phyloP scores from a whole-genome alignment of 2,797 vertebrate species.

The Premnoplex brunnescens region DNA sequence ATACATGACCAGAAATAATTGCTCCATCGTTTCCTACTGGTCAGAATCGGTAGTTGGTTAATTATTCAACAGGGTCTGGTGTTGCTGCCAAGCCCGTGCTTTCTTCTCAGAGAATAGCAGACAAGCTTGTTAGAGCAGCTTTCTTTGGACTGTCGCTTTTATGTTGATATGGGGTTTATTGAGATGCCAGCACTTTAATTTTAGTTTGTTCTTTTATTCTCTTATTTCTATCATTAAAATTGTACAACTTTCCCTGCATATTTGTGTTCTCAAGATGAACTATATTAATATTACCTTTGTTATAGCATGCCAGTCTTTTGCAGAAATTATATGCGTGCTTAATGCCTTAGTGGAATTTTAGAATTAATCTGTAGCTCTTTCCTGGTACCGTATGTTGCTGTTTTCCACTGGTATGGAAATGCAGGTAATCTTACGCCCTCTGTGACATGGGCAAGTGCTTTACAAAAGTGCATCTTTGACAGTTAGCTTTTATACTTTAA shows the following conservation, averaged over 20 bases:
- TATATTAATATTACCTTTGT: not conserved
- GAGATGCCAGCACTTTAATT: constrained; percentile 13
- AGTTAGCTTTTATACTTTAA: constrained; percentile 55
- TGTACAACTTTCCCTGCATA: not conserved
- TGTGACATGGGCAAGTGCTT: constrained; percentile 22
- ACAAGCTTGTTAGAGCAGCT: constrained; percentile 56
- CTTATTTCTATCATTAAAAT: constrained; percentile 3
- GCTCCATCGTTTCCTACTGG: not conserved
- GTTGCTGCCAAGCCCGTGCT: constrained; percentile 32
- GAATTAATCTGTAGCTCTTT: constrained; percentile 22
- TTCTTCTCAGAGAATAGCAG: constrained; percentile 52
- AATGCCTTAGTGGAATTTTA: not conserved
- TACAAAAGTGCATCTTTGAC: constrained; percentile 59
- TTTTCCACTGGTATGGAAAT: constrained; percentile 51
- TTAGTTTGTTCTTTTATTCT: not conserved
- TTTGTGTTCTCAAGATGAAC: not conserved
- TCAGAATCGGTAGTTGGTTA: constrained; percentile 29
- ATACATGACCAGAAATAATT: constrained; percentile 21
- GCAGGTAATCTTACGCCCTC: constrained; percentile 9
- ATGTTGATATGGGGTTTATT: constrained; percentile 30
- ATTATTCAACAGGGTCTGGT: constrained; percentile 57
- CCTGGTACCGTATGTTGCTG: constrained; percentile 34
- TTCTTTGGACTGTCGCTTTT: constrained; percentile 49
- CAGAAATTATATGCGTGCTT: not conserved
- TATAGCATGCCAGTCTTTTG: not conserved